Evolutionary conservation across 2,888 invertebrate species (phyloP).

Genomic region (Oxyteleia sp.): DNA sequence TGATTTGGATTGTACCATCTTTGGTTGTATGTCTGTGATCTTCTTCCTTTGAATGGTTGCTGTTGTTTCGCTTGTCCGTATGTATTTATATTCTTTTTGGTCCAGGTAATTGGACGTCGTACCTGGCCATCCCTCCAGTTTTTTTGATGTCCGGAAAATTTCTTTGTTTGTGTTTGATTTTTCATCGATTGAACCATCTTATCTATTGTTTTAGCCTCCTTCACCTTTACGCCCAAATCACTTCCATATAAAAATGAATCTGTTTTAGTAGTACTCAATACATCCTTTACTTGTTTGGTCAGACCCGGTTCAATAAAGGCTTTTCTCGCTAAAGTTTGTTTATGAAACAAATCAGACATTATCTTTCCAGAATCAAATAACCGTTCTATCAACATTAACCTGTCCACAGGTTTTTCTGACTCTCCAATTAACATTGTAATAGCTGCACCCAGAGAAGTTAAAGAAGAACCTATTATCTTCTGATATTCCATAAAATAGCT

Average conservation of each 20-base stretch:
- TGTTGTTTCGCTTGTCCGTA: constrained; percentile 18
- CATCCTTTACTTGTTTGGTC: constrained; percentile 15
- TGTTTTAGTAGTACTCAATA: constrained; percentile 29
- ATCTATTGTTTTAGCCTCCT: constrained; percentile 30
- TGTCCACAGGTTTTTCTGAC: constrained; percentile 13
- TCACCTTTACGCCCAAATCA: constrained; percentile 26
- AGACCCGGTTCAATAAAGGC: constrained; percentile 25
- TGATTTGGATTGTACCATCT: too few species aligned
- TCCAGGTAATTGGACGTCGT: constrained; percentile 30
- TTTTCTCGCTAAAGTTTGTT: constrained; percentile 12
- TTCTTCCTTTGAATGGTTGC: constrained; percentile 14
- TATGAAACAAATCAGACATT: constrained; percentile 2
- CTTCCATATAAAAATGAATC: constrained; percentile 32
- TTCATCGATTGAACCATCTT: constrained; percentile 18
- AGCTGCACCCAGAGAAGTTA: constrained; percentile 9
- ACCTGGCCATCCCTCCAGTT: constrained; percentile 33
- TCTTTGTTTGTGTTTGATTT: neutral
- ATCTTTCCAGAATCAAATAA: constrained; percentile 31
- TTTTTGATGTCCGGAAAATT: constrained; percentile 21
- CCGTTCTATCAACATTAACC: constrained; percentile 2
- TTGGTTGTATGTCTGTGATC: constrained; percentile 1
- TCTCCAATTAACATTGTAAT: constrained; percentile 7
- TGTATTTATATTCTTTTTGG: constrained; percentile 12
- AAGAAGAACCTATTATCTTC: constrained; percentile 11
- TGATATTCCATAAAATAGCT: constrained; percentile 17